phyloP scores from a whole-genome alignment of 2,888 invertebrate genomes.

The Atethmia centrago region DNA sequence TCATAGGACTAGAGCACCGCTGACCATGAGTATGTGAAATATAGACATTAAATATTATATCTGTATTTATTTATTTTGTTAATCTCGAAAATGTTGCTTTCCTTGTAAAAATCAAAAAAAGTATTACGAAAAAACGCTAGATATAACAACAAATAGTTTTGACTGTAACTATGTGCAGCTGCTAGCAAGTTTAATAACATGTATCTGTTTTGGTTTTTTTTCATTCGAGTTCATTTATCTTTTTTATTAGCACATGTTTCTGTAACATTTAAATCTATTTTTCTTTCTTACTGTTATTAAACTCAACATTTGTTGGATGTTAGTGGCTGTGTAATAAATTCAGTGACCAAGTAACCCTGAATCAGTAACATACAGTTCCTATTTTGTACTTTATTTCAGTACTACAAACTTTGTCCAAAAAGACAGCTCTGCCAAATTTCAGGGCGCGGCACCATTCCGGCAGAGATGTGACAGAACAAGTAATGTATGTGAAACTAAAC shows the following conservation, averaged over 20 bases:
- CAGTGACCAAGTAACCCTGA: not conserved
- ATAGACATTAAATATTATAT: not conserved
- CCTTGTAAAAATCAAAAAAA: not conserved
- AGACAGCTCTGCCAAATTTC: too few relatives aligned
- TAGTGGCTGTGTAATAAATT: not conserved
- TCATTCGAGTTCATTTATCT: not conserved
- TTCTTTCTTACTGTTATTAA: not conserved
- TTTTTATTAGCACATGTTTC: not conserved
- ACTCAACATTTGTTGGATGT: too few relatives aligned
- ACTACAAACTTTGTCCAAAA: too few relatives aligned
- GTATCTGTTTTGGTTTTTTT: not conserved
- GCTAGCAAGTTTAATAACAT: not conserved
- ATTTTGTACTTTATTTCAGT: too few relatives aligned
- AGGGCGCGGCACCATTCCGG: not conserved
- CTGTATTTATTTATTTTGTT: not conserved
- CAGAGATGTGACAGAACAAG: not conserved
- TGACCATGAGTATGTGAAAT: not conserved
- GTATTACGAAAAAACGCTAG: not conserved
- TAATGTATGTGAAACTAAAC: slow-evolving; percentile 1
- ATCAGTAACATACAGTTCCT: too few relatives aligned
- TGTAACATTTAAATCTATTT: not conserved
- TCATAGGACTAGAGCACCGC: not conserved
- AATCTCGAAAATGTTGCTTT: not conserved
- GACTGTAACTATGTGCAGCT: not conserved
- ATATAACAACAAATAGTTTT: not conserved